phyloP scores from a whole-genome alignment of 2,797 vertebrate genomes.

The Lagocephalus sceleratus region DNA sequence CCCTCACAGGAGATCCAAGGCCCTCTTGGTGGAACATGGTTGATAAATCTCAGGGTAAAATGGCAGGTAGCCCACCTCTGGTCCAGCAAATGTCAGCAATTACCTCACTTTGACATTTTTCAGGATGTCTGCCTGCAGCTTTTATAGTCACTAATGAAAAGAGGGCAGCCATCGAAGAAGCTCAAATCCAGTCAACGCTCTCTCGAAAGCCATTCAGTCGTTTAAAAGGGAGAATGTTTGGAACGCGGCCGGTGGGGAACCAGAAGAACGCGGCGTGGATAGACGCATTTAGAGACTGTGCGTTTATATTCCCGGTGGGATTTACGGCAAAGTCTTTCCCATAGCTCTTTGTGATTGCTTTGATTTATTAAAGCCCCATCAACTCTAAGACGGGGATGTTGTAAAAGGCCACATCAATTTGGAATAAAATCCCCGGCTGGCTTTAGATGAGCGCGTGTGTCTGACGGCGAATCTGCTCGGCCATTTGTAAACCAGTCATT shows the following conservation, averaged over 20 bases:
- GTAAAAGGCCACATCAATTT: slow-evolving; percentile 67
- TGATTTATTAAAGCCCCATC: slow-evolving; percentile 69
- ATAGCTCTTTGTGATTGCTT: slow-evolving; percentile 64
- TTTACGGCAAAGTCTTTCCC: slow-evolving; percentile 59
- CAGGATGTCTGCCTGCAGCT: too few species aligned
- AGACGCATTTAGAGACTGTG: slow-evolving; percentile 49
- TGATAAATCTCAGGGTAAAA: too few species aligned
- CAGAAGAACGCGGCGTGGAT: slow-evolving; percentile 19
- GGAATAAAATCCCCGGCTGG: slow-evolving; percentile 62
- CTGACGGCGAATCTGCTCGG: slow-evolving; percentile 46
- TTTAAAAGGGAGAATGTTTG: slow-evolving; percentile 3
- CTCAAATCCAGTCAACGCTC: too few species aligned
- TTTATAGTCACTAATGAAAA: too few species aligned
- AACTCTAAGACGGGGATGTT: slow-evolving; percentile 55
- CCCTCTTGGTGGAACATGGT: too few species aligned
- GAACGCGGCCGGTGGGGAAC: slow-evolving; percentile 3
- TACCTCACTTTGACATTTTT: too few species aligned
- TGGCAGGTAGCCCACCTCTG: too few species aligned
- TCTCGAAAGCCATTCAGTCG: not conserved
- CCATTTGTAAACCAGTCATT: slow-evolving; percentile 45
- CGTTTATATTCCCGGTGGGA: slow-evolving; percentile 59
- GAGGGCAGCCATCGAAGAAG: too few species aligned
- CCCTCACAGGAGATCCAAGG: too few species aligned
- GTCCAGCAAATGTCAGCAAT: too few species aligned
- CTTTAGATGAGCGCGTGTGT: slow-evolving; percentile 48